These are phyloP conservation scores for Crematogaster levior DNA, from an alignment of 2,888 invertebrate species.

Conservation along the genomic window DNA sequence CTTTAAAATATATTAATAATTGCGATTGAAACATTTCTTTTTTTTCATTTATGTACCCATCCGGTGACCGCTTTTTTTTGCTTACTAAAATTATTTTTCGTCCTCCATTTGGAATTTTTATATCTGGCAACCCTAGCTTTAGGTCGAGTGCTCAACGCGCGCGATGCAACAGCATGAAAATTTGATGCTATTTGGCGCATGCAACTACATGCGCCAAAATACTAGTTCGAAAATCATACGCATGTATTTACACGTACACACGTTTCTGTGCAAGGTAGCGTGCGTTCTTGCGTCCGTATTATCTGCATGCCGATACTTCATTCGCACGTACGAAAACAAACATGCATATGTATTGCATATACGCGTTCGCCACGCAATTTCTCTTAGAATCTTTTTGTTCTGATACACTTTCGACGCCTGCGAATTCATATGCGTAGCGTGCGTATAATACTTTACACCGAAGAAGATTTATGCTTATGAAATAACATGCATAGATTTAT, in stretches of 20 bases:
- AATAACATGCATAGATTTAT: constrained; percentile 30
- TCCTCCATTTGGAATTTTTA: too few species aligned
- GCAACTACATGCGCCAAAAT: constrained; percentile 55
- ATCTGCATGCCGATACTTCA: constrained; percentile 4
- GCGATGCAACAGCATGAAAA: constrained; percentile 34
- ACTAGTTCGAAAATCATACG: constrained; percentile 62
- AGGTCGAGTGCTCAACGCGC: constrained; percentile 18
- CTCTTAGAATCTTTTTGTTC: constrained; percentile 30
- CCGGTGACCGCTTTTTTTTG: too few species aligned
- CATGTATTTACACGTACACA: constrained; percentile 49
- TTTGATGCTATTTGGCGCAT: too few species aligned
- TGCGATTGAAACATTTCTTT: too few species aligned
- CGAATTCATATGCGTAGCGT: neutral
- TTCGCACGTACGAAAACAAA: constrained; percentile 33
- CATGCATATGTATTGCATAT: constrained; percentile 11
- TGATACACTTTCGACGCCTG: constrained; percentile 29
- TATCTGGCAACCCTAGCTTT: too few species aligned
- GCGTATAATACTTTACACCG: neutral
- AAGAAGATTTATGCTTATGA: constrained; percentile 27
- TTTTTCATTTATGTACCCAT: too few species aligned
- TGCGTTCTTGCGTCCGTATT: neutral
- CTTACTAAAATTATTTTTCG: too few species aligned
- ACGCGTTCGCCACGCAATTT: constrained; percentile 46
- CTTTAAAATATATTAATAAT: too few species aligned
- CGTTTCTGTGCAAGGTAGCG: constrained; percentile 38